Evolutionary conservation across 2,113 vertebrate genomes (phyloP).

Genomic region (Elanoides forficatus): DNA sequence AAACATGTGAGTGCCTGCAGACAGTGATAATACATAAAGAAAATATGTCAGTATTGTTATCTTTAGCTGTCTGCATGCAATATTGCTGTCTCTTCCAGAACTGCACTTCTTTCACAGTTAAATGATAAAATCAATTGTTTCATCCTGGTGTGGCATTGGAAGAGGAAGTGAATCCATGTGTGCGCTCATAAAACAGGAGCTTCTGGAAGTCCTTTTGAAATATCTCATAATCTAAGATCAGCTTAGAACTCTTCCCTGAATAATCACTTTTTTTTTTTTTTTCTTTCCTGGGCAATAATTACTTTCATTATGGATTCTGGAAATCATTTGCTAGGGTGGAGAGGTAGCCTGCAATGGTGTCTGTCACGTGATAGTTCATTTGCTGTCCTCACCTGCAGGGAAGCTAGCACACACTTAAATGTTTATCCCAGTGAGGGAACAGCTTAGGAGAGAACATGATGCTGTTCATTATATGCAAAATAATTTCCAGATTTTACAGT

Average conservation of each 20-base stretch:
- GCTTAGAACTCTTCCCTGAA: not conserved
- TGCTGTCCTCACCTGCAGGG: not conserved
- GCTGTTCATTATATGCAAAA: not conserved
- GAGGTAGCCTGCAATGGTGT: not conserved
- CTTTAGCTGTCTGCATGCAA: slow-evolving; percentile 1
- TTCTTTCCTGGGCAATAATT: not conserved
- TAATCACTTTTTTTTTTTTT: not conserved
- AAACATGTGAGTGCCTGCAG: not conserved
- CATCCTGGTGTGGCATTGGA: not conserved
- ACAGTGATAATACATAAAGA: not conserved
- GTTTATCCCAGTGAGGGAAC: not conserved
- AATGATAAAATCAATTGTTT: slow-evolving; percentile 20
- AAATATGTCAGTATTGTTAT: slow-evolving; percentile 2
- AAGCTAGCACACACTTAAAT: not conserved
- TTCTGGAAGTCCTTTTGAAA: slow-evolving; percentile 23
- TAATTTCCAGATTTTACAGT: not conserved
- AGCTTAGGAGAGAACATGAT: not conserved
- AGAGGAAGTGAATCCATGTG: slow-evolving; percentile 2
- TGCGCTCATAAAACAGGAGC: not conserved
- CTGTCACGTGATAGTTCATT: not conserved
- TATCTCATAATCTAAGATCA: not conserved
- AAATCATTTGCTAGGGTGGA: not conserved
- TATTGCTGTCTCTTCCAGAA: not conserved
- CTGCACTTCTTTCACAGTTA: not conserved
- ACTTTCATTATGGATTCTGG: not conserved